phyloP scores from a whole-genome alignment of 2,797 vertebrate genomes.

The Crenichthys baileyi region DNA sequence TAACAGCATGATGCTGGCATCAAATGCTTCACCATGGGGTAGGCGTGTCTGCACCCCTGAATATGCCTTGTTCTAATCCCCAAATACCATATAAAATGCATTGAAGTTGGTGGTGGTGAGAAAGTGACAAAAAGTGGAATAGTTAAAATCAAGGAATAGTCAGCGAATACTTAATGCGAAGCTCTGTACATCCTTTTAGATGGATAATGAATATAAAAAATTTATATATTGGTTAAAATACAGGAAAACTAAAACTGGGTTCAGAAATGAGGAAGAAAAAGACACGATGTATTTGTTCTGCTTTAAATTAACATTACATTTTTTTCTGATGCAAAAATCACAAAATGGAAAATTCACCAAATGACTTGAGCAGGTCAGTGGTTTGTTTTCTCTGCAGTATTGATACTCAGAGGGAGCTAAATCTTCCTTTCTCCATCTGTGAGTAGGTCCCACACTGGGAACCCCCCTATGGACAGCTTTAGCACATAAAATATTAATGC shows the following conservation, averaged over 20 bases:
- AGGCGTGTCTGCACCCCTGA: not conserved
- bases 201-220: not conserved
- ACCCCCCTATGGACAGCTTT: constrained; percentile 78
- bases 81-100: not conserved
- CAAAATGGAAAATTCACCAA: not conserved
- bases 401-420: constrained; percentile 43
- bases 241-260: not conserved
- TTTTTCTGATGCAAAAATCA: not conserved
- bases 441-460: constrained; percentile 74
- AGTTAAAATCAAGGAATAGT: not conserved
- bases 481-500: constrained; percentile 84
- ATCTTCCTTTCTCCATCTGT: constrained; percentile 77
- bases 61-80: not conserved
- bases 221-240: not conserved
- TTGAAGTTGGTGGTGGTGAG: not conserved
- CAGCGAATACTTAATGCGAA: not conserved
- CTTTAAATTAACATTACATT: not conserved
- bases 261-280: not conserved
- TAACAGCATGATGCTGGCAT: not conserved
- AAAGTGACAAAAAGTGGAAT: not conserved
- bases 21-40: not conserved
- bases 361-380: constrained; percentile 4
- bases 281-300: not conserved
- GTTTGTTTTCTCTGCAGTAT: constrained; percentile 9
- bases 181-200: not conserved